Evolutionary conservation across 37 sponge, comb jelly and placozoan genomes (phyloP).

Genomic region (Halichondria panicea): DNA sequence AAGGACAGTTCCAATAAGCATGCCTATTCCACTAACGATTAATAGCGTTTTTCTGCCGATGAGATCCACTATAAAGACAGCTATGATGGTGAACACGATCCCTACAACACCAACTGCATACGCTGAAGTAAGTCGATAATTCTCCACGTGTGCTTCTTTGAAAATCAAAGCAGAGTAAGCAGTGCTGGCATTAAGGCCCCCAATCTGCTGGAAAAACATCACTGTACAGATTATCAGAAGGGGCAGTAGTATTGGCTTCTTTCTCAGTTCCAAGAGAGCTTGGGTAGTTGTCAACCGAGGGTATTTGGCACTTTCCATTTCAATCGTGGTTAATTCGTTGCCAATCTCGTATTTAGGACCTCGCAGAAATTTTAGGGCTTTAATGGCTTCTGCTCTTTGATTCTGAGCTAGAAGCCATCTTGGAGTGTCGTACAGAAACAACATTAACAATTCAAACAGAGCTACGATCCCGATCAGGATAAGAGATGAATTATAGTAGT

Average conservation of each 20-base stretch:
- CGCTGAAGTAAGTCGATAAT: neutral
- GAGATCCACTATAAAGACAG: conserved; percentile 44
- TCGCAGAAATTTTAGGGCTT: conserved; percentile 42
- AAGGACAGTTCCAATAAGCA: conserved; percentile 22
- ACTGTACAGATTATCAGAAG: conserved; percentile 9
- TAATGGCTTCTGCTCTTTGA: conserved; percentile 5
- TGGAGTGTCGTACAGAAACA: conserved; percentile 47
- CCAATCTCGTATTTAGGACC: conserved; percentile 24
- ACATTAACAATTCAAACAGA: conserved; percentile 14
- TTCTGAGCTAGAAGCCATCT: conserved; percentile 51
- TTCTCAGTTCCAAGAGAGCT: conserved; percentile 19
- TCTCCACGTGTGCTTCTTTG: conserved; percentile 2
- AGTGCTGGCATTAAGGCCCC: conserved; percentile 37
- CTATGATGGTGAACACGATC: conserved; percentile 34
- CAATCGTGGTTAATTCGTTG: conserved; percentile 38
- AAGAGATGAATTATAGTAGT: conserved; percentile 36
- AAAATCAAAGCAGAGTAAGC: conserved; percentile 35
- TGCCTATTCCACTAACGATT: conserved; percentile 30
- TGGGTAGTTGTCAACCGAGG: neutral
- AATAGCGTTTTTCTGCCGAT: conserved; percentile 60
- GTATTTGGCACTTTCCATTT: neutral
- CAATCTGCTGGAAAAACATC: conserved; percentile 56
- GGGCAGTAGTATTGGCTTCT: conserved; percentile 10
- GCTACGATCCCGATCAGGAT: conserved; percentile 12
- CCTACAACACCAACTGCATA: conserved; percentile 25